Evolutionary conservation across 2,888 invertebrate genomes (phyloP), one percentile per base, ranked within the genome.

Genomic region (Opisthograptis luteolata): DNA sequence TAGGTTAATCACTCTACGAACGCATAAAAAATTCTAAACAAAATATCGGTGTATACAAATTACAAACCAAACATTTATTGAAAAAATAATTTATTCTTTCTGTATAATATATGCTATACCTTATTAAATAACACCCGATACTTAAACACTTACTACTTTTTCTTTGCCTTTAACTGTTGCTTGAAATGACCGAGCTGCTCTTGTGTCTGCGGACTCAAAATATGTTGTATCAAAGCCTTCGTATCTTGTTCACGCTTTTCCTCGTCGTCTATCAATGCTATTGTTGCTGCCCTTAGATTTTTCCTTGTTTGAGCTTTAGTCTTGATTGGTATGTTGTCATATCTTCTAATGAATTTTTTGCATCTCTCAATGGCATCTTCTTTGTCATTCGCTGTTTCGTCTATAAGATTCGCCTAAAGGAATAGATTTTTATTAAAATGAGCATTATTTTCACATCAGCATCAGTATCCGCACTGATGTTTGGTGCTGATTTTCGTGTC

Each of bases 181-280:
- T n/a, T 19, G 72, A 96, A 96, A 28, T 91, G 60, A 49, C 92
- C 94, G 24, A 96, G 75, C 1, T 91, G 88, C 66, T 93, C 91
- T 73, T 96, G 96, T 0, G 94, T 92, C 57, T 90, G 79, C 1
- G 94, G 93, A 58, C 91, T 87, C 36, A 81, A 86, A 0, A 93
- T 75, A 57, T 88, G 86, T 19, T 84, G 81, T 1, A 94, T 10
- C 70, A 94, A 94, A 13, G 77, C 64, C 9, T 93, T 81, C 5
- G 93, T 68, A 75, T 95, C 96, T 44, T 86, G 73, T 28, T 93
- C 88, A 7, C 92, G 87, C 58, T 91, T 91, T 9, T 92, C 81
- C 56, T 91, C 75, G 13, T 92, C 82, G 55, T 91, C 76, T 13
- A 95, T 75, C 65, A 82, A 75, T 59, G 79, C 69, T 5, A 94